Percentiles rank a stretch among this genome's conserved stretches.
phyloP scores from a whole-genome alignment of 1,140 invertebrate genomes.

The Brevipalpus yothersi region DNA sequence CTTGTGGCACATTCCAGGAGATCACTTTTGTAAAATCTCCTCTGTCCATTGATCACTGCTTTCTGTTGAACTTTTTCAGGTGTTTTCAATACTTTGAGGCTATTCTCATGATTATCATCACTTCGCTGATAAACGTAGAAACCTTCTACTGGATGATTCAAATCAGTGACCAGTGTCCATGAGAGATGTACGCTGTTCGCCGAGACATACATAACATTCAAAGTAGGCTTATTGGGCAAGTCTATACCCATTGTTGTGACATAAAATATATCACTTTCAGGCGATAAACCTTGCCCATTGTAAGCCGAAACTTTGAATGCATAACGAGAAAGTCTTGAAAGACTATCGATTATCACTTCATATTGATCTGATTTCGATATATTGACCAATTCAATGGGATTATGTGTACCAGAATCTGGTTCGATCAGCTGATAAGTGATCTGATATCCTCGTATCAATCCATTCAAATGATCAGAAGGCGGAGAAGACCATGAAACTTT shows the following conservation, averaged over 20 bases:
- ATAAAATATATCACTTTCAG: constrained; percentile 48
- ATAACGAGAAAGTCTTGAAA: constrained; percentile 11
- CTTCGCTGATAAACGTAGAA: background rate
- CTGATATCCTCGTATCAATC: constrained; percentile 19
- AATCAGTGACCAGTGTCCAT: constrained; percentile 3
- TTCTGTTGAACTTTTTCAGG: no score
- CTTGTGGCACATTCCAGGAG: constrained; percentile 41
- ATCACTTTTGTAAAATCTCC: constrained; percentile 37
- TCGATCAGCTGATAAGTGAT: constrained; percentile 10
- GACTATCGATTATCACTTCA: constrained; percentile 9
- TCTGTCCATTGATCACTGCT: constrained; percentile 31
- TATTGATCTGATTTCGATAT: constrained; percentile 13
- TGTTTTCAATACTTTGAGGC: no score
- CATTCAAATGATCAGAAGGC: constrained; percentile 2
- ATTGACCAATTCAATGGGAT: constrained; percentile 36
- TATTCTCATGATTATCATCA: no score
- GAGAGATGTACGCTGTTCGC: constrained; percentile 7
- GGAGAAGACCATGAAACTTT: constrained; percentile 37
- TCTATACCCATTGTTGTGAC: constrained; percentile 32
- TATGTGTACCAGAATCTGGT: background rate
- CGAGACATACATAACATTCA: constrained; percentile 9
- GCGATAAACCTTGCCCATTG: constrained; percentile 66
- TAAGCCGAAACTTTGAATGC: constrained; percentile 47
- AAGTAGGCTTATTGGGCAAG: background rate
- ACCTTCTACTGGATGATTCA: background rate